Evolutionary conservation across 2,888 invertebrate species (phyloP), one percentile per base, ranked within the genome.

Genomic region (Epinotia brunnichana): DNA sequence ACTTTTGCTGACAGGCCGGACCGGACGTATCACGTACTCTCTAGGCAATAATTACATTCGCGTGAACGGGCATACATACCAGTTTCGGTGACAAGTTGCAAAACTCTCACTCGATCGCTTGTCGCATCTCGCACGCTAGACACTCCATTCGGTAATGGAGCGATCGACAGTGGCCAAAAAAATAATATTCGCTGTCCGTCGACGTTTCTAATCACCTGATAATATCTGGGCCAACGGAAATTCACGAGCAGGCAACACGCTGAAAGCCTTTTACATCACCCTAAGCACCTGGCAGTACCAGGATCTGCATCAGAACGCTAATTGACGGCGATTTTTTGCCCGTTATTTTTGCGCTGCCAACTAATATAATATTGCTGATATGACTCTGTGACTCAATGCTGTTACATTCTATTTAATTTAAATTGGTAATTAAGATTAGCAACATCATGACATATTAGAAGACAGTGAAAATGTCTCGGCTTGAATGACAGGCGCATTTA

Each of bases 251-350:
- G 83, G 80, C 85, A 85, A 87, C 87, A 82, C 87, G 85, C 91
- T 92, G 91, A 91, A 91, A 92, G 91, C 82, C 84, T 91, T 92
- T 92, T 92, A 92, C 92, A 90, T 92, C 92, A 90, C 83, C 84
- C 83, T 80, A 83, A n/a, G 80, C 86, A 87, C 87, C 87, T 86
- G 90, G 87, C 80, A 84, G 85, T 88, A 91, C 92, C 92, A 92
- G 93, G 92, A 92, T 91, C 84, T 79, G 83, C 80, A 83, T 84
- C 83, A 81, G 81, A 80, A 80, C 82, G 82, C 83, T 87, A 85
- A 90, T 88, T 87, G 83, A 80, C 79, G 80, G 80, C 82, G 69
- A 61, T 74, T 86, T 87, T 85, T 87, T 86, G 83, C 78, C 78
- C 78, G 82, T 81, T 84, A 79, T 78, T 80, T 79, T 80, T 78